phyloP scores from a whole-genome alignment of 2,113 vertebrate species.

The Etia nguti region DNA sequence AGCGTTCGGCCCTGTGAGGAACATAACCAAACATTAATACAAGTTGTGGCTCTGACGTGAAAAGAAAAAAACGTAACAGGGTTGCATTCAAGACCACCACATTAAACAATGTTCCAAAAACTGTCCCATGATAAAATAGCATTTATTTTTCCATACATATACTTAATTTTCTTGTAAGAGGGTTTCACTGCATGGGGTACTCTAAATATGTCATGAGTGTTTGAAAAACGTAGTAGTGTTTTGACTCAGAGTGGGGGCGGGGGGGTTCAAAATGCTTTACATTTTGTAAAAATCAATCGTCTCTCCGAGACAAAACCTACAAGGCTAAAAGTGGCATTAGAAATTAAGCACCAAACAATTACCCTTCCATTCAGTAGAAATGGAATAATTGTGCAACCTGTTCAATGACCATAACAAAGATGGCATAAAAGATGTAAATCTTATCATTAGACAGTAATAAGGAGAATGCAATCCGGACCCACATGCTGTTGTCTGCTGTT shows the following conservation, averaged over 20 bases:
- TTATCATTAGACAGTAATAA: constrained; percentile 54
- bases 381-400: constrained; percentile 72
- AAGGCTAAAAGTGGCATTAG: constrained; percentile 71
- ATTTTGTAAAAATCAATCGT: constrained; percentile 62
- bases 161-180: constrained; percentile 40
- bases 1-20: constrained; percentile 27
- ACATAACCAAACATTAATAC: constrained; percentile 29
- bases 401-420: constrained; percentile 65
- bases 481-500: constrained; percentile 28
- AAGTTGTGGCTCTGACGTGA: constrained; percentile 20
- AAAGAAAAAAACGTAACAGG: constrained; percentile 25
- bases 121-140: constrained; percentile 62
- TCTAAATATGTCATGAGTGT: constrained; percentile 48
- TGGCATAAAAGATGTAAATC: constrained; percentile 58
- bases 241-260: constrained; percentile 31
- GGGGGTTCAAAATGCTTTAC: constrained; percentile 48
- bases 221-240: constrained; percentile 42
- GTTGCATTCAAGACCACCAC: constrained; percentile 55
- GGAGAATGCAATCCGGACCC: constrained; percentile 52
- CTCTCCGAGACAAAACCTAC: constrained; percentile 58
- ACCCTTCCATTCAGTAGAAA: constrained; percentile 60
- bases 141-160: constrained; percentile 62
- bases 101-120: constrained; percentile 59
- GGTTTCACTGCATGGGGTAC: constrained; percentile 56
- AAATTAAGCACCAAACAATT: constrained; percentile 74